A percentile compares a stretch with the other conserved stretches of the same genome.
Evolutionary conservation across 2,113 vertebrate genomes (phyloP).

Genomic region (Pterocles burchelli): DNA sequence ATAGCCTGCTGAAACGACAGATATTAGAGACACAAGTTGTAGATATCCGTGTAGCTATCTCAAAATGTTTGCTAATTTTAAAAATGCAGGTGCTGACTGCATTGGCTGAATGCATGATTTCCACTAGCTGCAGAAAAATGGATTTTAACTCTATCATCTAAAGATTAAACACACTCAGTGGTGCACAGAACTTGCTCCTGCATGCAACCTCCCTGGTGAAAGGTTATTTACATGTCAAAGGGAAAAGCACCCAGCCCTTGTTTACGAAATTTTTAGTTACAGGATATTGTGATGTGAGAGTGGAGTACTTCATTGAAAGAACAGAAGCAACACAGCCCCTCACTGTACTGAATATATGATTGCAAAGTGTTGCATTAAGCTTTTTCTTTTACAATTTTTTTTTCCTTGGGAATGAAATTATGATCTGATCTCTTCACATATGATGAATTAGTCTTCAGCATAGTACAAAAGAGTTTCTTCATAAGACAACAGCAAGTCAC

Average conservation of each 20-base stretch:
- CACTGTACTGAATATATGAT: background rate
- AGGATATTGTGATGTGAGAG: background rate
- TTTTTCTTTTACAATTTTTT: background rate
- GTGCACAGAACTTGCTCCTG: background rate
- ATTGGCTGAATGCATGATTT: background rate
- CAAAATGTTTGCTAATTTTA: background rate
- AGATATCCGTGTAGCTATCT: background rate
- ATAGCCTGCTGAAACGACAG: background rate
- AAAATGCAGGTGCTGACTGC: background rate
- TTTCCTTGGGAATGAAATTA: background rate
- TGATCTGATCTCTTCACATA: background rate
- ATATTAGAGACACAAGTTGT: constrained; percentile 8
- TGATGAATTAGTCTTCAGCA: background rate
- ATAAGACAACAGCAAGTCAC: background rate
- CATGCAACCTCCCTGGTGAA: background rate
- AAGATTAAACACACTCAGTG: background rate
- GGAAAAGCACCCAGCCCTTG: background rate
- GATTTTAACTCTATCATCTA: background rate
- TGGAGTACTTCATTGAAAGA: background rate
- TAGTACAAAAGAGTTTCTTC: background rate
- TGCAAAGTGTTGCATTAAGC: background rate
- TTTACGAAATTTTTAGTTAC: background rate
- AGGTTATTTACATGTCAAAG: background rate
- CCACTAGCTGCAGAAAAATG: background rate
- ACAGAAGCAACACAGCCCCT: background rate